Conservation (phyloP, 2,113 vertebrate species). For the Xyrauchen texanus region DNA sequence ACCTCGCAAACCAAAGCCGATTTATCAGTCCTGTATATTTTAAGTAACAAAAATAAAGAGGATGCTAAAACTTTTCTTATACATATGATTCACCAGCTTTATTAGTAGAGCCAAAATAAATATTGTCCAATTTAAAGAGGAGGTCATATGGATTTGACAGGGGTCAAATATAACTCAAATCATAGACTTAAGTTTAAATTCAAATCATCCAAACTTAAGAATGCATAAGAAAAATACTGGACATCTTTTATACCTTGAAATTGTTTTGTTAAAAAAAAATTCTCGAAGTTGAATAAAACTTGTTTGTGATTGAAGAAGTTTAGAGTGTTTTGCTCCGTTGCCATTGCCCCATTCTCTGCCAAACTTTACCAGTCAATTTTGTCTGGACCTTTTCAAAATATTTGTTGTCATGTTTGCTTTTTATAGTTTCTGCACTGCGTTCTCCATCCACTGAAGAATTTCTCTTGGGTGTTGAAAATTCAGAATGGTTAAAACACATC, state of each 20-base stretch:
- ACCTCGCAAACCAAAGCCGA: not conserved
- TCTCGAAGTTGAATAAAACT: too few species aligned
- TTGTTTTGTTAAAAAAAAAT: too few species aligned
- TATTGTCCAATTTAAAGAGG: slow-evolving; percentile 11
- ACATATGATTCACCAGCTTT: slow-evolving; percentile 1
- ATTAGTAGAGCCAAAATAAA: slow-evolving; percentile 27
- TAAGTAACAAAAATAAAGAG: slow-evolving; percentile 13
- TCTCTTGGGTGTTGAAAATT: slow-evolving; percentile 90
- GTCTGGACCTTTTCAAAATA: not conserved
- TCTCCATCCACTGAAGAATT: slow-evolving; percentile 93
- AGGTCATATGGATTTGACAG: not conserved
- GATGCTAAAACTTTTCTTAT: not conserved
- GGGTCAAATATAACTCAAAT: too few species aligned
- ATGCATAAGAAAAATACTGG: too few species aligned
- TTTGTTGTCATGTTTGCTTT: slow-evolving; percentile 60
- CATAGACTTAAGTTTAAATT: too few species aligned
- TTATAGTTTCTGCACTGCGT: slow-evolving; percentile 87
- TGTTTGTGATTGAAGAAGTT: too few species aligned
- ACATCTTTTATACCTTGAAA: too few species aligned
- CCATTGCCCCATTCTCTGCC: too few species aligned
- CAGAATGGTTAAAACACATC: slow-evolving; percentile 94
- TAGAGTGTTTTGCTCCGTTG: too few species aligned
- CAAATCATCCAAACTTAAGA: too few species aligned
- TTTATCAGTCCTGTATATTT: slow-evolving; percentile 2
- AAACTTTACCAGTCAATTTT: too few species aligned